phyloP scores from a whole-genome alignment of 2,113 vertebrate genomes.

The Cisticola juncidis region DNA sequence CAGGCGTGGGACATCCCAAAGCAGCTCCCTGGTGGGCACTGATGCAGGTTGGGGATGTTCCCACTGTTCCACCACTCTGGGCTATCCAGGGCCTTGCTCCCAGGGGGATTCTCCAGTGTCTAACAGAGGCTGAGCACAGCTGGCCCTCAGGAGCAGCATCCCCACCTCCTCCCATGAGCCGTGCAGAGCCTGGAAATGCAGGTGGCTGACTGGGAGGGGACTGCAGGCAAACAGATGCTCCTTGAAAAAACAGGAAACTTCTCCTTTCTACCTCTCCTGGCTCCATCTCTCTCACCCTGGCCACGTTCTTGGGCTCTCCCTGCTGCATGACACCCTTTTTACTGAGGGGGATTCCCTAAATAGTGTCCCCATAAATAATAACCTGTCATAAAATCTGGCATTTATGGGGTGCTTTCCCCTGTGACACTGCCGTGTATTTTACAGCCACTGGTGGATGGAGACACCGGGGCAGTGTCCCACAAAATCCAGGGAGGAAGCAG shows the following conservation, averaged over 20 bases:
- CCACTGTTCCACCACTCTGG: neutral
- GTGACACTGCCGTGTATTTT: neutral
- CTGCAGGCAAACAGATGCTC: neutral
- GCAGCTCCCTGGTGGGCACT: neutral
- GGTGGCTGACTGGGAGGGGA: neutral
- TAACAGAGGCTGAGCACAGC: neutral
- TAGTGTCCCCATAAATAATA: neutral
- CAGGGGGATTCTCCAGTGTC: neutral
- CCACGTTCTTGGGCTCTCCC: neutral
- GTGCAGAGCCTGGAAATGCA: neutral
- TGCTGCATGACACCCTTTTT: neutral
- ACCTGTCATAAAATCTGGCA: neutral
- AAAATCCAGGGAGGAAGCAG: neutral
- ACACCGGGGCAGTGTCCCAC: rapidly evolving
- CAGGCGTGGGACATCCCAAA: neutral
- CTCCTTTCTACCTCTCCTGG: neutral
- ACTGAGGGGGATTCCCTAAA: neutral
- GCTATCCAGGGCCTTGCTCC: neutral
- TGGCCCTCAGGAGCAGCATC: neutral
- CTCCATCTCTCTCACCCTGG: neutral
- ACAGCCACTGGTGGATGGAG: neutral
- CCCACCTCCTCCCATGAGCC: neutral
- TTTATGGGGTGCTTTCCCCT: neutral
- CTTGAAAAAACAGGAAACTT: neutral
- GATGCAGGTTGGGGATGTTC: rapidly evolving